A percentile compares a stretch with the other conserved stretches of the same genome.
These are phyloP conservation scores for Pachycephus smyrnensis DNA, from an alignment of 2,888 invertebrate genomes.

Conservation along the genomic window DNA sequence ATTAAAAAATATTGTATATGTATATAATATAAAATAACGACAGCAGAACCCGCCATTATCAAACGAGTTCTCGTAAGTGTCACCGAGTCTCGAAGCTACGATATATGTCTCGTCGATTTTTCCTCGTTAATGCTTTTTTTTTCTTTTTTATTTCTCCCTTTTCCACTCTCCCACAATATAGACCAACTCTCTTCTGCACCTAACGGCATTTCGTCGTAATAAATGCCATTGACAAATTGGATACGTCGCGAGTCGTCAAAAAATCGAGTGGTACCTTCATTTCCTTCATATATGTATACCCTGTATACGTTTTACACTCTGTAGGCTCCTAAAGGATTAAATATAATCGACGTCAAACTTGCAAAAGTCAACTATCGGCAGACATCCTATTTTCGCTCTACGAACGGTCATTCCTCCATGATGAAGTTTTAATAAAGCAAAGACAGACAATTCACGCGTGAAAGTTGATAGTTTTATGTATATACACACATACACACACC, in stretches of 20 bases:
- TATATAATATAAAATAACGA: neutral
- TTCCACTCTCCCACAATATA: neutral
- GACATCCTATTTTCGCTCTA: neutral
- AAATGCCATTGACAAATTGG: conserved; percentile 43
- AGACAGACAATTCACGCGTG: neutral
- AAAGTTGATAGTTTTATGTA: neutral
- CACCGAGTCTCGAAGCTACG: neutral
- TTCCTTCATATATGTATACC: neutral
- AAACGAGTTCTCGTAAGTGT: conserved; percentile 34
- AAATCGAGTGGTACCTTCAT: neutral
- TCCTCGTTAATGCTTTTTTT: conserved; percentile 24
- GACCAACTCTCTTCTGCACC: neutral
- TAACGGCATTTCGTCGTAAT: conserved; percentile 32
- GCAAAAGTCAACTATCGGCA: neutral
- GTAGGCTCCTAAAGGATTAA: neutral
- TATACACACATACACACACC: neutral
- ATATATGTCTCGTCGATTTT: conserved; percentile 28
- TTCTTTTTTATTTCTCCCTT: neutral
- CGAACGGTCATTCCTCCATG: neutral
- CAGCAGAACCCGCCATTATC: conserved; percentile 29
- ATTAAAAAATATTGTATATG: conserved; percentile 33
- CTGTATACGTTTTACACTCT: neutral
- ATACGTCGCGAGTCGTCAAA: neutral
- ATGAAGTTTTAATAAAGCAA: neutral
- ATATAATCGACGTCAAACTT: neutral